A percentile compares a stretch with the other conserved stretches of the same genome.
Conservation (phyloP, 2,888 invertebrate species). For the Perizoma affinitatum region DNA sequence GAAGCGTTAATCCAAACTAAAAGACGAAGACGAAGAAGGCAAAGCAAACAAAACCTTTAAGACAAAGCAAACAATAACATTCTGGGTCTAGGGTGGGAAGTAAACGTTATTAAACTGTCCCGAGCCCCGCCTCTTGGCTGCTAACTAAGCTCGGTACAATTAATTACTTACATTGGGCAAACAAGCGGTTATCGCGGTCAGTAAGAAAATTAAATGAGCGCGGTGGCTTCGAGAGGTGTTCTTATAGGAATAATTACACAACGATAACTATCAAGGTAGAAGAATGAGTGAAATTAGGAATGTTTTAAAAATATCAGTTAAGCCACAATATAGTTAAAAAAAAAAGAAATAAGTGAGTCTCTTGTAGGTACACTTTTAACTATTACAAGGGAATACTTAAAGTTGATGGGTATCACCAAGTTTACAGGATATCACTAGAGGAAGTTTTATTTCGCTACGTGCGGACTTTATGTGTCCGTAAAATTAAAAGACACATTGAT, state of each 20-base stretch:
- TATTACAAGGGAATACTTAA: too few relatives aligned
- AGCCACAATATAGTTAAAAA: too few relatives aligned
- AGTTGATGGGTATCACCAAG: too few relatives aligned
- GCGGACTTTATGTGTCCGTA: too few relatives aligned
- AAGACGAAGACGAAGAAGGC: background rate
- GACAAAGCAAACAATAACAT: slow-evolving; percentile 30
- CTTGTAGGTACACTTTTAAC: too few relatives aligned
- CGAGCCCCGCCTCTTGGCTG: slow-evolving; percentile 32
- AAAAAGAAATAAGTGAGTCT: too few relatives aligned
- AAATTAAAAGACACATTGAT: background rate
- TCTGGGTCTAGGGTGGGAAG: slow-evolving; percentile 40
- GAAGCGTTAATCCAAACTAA: background rate
- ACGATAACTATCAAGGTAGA: slow-evolving; percentile 10
- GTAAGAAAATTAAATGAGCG: slow-evolving; percentile 71
- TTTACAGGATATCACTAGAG: too few relatives aligned
- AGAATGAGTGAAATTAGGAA: background rate
- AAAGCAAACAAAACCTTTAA: slow-evolving; percentile 19
- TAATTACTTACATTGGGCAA: slow-evolving; percentile 72
- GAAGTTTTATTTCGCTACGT: too few relatives aligned
- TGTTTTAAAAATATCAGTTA: too few relatives aligned
- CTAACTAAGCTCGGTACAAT: slow-evolving; percentile 67
- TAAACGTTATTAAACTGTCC: slow-evolving; percentile 57
- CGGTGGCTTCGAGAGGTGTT: slow-evolving; percentile 53
- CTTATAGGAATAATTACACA: slow-evolving; percentile 48
- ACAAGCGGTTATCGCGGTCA: slow-evolving; percentile 70